Base-by-base conservation (phyloP, 2,888 invertebrate species). In the Hydrotaea diabolus region DNA sequence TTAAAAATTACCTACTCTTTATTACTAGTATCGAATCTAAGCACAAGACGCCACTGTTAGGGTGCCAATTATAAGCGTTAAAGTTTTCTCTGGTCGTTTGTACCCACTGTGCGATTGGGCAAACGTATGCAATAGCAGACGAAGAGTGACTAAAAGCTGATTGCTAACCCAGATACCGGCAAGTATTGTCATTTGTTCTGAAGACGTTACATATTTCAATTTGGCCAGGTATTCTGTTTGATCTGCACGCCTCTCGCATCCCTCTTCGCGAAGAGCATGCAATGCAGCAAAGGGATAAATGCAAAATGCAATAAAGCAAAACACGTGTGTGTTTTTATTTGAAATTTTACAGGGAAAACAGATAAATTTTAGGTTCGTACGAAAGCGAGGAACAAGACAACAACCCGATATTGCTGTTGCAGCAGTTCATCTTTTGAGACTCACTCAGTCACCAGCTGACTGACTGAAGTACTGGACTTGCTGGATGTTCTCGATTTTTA, bases 161-260 rank as follows among this genome's bases (percentile, higher is more conserved):
- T 85, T 82, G 85, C 82, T 85, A 85, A 85, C 85, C 85, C 82
- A 82, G 85, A 85, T 85, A 85, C 55, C 15, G n/a, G 15, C 46
- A 21, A 43, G 82, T 64, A 71, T 74, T 85, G 85, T 85, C 85
- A 85, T 85, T 85, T 85, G 82, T 77, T 85, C 80, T 69, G 69
- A 79, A 82, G 82, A 79, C 79, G 77, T 82, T 80, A 80, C 85
- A 85, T 85, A 85, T 85, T 85, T 85, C 82, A 85, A 85, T 82
- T 82, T 85, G 85, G 82, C 85, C 82, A 82, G 82, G 82, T 85
- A 85, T 85, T 85, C n/a, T 85, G 66, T 69, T 69, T 69, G 69
- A 69, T 69, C 69, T 69, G 69, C 69, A n/a, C 3, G 31, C 31
- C 2, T 31, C 31, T 31, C 31, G n/a, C 11, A 23, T 31, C 31